These are phyloP conservation scores for Branchipolynoe longqiensis DNA, from an alignment of 2,888 invertebrate species.

Conservation along the genomic window DNA sequence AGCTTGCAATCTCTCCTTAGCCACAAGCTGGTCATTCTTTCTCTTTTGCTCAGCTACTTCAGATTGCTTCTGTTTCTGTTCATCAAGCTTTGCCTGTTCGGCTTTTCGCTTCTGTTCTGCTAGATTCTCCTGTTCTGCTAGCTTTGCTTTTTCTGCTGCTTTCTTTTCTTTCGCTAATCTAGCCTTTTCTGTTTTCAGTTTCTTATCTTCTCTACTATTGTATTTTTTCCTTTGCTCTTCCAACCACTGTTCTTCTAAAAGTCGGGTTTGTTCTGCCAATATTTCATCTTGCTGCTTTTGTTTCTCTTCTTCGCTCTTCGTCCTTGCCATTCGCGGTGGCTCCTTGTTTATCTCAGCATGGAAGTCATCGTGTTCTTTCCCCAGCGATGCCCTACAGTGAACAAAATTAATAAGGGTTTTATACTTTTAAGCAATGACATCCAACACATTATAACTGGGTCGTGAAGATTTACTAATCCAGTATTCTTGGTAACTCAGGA, in stretches of 20 bases:
- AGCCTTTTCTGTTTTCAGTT: slow-evolving; percentile 25
- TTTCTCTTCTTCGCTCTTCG: slow-evolving; percentile 11
- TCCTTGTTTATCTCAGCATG: neutral
- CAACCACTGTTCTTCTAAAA: neutral
- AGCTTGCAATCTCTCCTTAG: neutral
- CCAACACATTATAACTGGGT: too few relatives aligned
- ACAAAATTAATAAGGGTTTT: too few relatives aligned
- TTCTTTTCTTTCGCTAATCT: neutral
- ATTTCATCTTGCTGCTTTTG: neutral
- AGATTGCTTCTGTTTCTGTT: slow-evolving; percentile 18
- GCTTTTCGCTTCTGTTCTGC: slow-evolving; percentile 43
- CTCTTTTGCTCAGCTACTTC: slow-evolving; percentile 23
- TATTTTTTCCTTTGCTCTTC: slow-evolving; percentile 17
- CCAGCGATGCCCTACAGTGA: too few relatives aligned
- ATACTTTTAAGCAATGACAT: too few relatives aligned
- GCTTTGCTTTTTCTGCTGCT: slow-evolving; percentile 19
- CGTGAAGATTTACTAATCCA: too few relatives aligned
- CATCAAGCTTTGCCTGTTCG: slow-evolving; percentile 28
- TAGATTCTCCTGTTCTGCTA: neutral
- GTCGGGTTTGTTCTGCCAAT: neutral
- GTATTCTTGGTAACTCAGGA: too few relatives aligned
- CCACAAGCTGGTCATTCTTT: neutral
- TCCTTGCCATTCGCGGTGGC: neutral
- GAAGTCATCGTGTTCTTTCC: too few relatives aligned
- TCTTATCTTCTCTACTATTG: neutral